Conservation (phyloP, 2,797 vertebrate genomes). For the Onychomys arenicola region DNA sequence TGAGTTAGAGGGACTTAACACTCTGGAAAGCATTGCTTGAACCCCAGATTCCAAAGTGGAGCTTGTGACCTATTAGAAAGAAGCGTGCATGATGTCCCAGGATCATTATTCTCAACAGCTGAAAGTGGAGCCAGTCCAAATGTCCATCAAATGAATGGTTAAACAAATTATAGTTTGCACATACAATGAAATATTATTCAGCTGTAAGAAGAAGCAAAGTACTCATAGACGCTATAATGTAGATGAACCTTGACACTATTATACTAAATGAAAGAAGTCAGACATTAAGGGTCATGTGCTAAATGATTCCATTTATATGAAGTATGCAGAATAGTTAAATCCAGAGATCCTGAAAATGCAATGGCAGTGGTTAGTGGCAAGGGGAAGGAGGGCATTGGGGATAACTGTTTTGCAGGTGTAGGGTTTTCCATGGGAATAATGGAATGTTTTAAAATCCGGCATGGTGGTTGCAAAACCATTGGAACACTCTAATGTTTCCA, state of each 20-base stretch:
- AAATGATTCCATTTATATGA: background rate
- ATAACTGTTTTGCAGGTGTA: background rate
- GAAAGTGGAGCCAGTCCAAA: background rate
- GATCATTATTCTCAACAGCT: background rate
- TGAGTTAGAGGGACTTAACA: background rate
- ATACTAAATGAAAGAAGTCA: background rate
- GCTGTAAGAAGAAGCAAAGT: background rate
- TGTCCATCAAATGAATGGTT: background rate
- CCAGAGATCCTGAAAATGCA: background rate
- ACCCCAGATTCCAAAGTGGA: constrained; percentile 10
- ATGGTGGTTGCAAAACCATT: background rate
- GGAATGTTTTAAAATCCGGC: background rate
- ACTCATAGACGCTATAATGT: background rate
- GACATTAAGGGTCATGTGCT: background rate
- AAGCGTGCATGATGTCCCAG: background rate
- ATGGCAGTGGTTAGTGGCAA: background rate
- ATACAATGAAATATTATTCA: background rate
- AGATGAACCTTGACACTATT: constrained; percentile 12
- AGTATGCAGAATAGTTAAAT: background rate
- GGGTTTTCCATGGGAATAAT: background rate
- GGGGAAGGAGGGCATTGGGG: background rate
- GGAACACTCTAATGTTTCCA: background rate
- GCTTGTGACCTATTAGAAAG: background rate
- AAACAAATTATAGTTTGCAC: background rate
- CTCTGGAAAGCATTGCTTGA: background rate